Evolutionary conservation across 2,888 invertebrate genomes (phyloP), one percentile per base, ranked within the genome.

Genomic region (Epiperipatus broadwayi): DNA sequence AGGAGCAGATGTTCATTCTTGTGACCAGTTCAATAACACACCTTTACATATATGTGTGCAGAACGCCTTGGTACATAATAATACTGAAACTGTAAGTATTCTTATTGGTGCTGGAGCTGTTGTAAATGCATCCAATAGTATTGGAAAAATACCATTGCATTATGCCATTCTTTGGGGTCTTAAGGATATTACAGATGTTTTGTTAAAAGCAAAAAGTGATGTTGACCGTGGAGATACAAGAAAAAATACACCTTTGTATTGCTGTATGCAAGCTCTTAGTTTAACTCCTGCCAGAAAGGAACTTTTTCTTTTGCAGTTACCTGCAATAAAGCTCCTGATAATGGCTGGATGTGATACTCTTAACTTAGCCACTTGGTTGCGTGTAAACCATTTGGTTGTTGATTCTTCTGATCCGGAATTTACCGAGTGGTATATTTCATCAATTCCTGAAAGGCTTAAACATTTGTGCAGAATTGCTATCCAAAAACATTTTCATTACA

Each of bases 41-140:
- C 58, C 60, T 1, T 48, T 60, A 39, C 59, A 58, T 46, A 55
- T 60, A 35, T 59, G 59, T 53, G 58, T 58, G 28, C 58, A 60
- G 49, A 59, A 59, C 48, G 57, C 57, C 25, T 53, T 58, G 21
- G 56, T 60, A 19, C 59, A 60, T 46, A 48, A 48, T 31, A 44
- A 42, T 27, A 31, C 41, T 18, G 41, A 42, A 22, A 44, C 46
- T 14, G 43, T 48, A 3, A 18, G 35, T 12, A 40, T 42, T 16
- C 36, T 48, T 8, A 35, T 48, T n/a, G 14, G 36, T 19, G 43
- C 43, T 21, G 45, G 45, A 3, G 40, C 47, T 22, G 14, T 21
- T 14, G 46, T 48, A 8, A 48, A 46, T 16, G 41, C 41, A 19
- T 40, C 42, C 20, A 47, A 46, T 21, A 27, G 37, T 16, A 41